A percentile compares a stretch with the other conserved stretches of the same genome.
These are phyloP conservation scores for Aythya baeri DNA, from an alignment of 2,113 vertebrate species.

Conservation along the genomic window DNA sequence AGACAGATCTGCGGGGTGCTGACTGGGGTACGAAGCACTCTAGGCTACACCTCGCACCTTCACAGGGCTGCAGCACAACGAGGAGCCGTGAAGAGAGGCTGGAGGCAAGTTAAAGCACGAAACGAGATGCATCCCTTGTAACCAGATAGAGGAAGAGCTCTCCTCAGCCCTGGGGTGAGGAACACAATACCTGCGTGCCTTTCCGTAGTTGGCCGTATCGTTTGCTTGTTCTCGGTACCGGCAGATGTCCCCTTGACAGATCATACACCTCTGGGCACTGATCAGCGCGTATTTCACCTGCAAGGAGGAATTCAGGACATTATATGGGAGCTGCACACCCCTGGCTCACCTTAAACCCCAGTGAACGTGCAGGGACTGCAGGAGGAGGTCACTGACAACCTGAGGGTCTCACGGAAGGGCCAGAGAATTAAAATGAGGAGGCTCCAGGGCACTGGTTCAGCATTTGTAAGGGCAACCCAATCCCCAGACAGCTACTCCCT, in stretches of 20 bases:
- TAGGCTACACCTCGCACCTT: background rate
- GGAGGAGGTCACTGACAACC: background rate
- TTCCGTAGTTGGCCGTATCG: slow-evolving; percentile 95
- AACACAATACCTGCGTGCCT: slow-evolving; percentile 91
- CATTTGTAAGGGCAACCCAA: background rate
- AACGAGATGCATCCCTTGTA: background rate
- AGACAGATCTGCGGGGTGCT: background rate
- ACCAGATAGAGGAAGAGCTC: background rate
- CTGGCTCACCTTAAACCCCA: background rate
- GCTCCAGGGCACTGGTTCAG: background rate
- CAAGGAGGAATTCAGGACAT: slow-evolving; percentile 8
- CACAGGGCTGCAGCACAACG: background rate
- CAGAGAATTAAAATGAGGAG: background rate
- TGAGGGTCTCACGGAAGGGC: background rate
- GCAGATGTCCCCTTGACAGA: slow-evolving; percentile 96
- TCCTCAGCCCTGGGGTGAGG: background rate
- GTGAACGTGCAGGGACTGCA: rapidly evolving
- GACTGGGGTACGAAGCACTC: background rate
- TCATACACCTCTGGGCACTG: slow-evolving; percentile 97
- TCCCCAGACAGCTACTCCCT: background rate
- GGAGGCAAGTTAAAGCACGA: background rate
- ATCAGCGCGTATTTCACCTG: slow-evolving; percentile 99
- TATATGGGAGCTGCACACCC: background rate
- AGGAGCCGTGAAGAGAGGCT: background rate
- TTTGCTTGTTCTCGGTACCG: slow-evolving; percentile 96